Base-by-base conservation (phyloP, 2,888 invertebrate genomes). In the Chalcis sispes region DNA sequence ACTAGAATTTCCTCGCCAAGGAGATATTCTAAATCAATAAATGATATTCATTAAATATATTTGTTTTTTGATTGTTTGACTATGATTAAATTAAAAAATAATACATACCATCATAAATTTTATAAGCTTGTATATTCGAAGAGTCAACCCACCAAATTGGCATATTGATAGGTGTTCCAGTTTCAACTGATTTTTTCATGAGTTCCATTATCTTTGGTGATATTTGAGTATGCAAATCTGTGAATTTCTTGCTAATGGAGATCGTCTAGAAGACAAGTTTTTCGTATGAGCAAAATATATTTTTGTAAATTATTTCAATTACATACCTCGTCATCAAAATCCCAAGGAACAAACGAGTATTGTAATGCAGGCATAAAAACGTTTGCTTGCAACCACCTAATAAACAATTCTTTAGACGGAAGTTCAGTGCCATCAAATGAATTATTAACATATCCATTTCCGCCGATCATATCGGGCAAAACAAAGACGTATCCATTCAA, bases 121-220 rank as follows among this genome's bases (percentile, higher is more conserved):
- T 85, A 40, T 89, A 88, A 0, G 95, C 93, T 20, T 90, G 90
- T 27, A 86, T 83, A 83, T 96, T 94, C 0, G 85, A 86, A 0
- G 96, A 95, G 81, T 93, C 94, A 0, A 94, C 85, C 96, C 96
- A 96, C 96, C 96, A 97, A 46, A 96, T 90, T 0, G 96, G 96
- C 1, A 94, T 90, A 88, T 95, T 95, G 13, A 95, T 92, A 0
- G 95, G 96, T 1, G 91, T 90, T 13, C 95, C 95, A 1, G 91
- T 89, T 1, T 82, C 80, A 0, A 92, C 91, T 0, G 93, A 90
- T 4, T 90, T 88, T 64, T 91, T 83, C 91, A 94, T 94, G 0
- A 92, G 92, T 2, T 90, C 87, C 79, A 92, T 89, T 72, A 96
- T 93, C 48, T 91, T 89, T 0, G 92, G 90, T 0, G 93, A 90